A percentile compares a stretch with the other conserved stretches of the same genome.
phyloP scores from a whole-genome alignment of 2,113 vertebrate species.

The Heliornis fulica region DNA sequence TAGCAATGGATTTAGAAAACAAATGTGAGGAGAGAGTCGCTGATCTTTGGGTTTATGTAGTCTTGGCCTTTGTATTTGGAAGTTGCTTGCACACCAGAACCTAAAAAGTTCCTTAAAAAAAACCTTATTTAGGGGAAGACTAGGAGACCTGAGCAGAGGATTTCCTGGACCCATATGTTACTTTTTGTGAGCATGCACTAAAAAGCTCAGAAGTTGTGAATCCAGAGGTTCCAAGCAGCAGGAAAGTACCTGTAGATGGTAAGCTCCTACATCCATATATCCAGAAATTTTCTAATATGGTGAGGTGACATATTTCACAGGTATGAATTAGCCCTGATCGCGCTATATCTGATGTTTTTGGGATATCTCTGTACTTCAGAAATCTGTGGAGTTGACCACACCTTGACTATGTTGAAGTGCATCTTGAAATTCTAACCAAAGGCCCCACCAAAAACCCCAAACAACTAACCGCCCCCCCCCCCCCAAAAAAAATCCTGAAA shows the following conservation, averaged over 20 bases:
- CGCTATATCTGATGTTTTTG: background rate
- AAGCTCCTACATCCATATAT: background rate
- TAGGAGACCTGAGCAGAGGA: background rate
- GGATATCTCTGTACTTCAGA: background rate
- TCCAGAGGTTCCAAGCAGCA: background rate
- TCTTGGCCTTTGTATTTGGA: background rate
- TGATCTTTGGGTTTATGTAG: background rate
- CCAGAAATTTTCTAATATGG: background rate
- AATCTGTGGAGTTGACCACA: background rate
- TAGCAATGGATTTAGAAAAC: background rate
- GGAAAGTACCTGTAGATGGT: background rate
- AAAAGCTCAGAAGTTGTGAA: background rate
- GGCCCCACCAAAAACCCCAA: too few relatives aligned
- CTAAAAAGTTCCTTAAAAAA: background rate
- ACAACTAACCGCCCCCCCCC: too few relatives aligned
- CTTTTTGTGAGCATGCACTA: background rate
- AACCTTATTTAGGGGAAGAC: background rate
- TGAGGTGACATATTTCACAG: background rate
- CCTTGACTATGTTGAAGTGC: background rate
- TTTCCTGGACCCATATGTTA: background rate
- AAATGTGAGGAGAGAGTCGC: background rate
- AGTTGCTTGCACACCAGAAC: background rate
- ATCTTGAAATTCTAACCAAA: background rate
- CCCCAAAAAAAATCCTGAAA: background rate
- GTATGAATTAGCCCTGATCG: background rate